These are phyloP conservation scores for Ivindomyrus marchei DNA, from an alignment of 2,113 vertebrate species.

Conservation along the genomic window DNA sequence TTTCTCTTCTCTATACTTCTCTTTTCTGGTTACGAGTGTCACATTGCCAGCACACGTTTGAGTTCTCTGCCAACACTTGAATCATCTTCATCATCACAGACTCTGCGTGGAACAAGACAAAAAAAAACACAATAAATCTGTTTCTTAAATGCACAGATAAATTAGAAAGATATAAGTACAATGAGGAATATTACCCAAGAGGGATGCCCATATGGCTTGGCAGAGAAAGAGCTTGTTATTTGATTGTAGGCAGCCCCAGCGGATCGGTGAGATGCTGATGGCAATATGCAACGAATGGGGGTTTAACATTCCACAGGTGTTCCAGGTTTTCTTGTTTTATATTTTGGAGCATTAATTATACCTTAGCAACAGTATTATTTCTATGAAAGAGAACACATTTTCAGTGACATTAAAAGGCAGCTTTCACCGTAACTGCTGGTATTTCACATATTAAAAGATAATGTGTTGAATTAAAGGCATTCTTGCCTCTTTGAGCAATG, in stretches of 20 bases:
- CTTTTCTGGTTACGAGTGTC: not conserved
- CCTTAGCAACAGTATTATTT: not conserved
- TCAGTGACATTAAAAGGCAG: not conserved
- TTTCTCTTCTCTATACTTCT: not conserved
- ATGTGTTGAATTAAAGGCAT: not conserved
- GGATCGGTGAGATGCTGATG: slow-evolving; percentile 56
- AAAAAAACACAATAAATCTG: slow-evolving; percentile 28
- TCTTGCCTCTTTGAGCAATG: not conserved
- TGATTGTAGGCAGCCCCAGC: slow-evolving; percentile 43
- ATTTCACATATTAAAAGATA: no score
- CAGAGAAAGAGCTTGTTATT: slow-evolving; percentile 53
- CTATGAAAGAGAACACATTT: not conserved
- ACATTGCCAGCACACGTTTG: not conserved
- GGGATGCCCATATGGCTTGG: slow-evolving; percentile 56
- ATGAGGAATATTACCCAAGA: slow-evolving; percentile 38
- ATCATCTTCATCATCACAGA: not conserved
- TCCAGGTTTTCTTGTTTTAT: slow-evolving; percentile 7
- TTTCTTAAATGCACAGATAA: slow-evolving; percentile 39
- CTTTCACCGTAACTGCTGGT: no score
- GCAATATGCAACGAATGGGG: slow-evolving; percentile 45
- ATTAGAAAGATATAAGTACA: slow-evolving; percentile 35
- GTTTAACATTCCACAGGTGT: slow-evolving; percentile 44
- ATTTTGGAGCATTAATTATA: not conserved
- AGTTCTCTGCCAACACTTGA: not conserved
- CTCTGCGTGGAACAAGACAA: not conserved